Conservation (phyloP, 2,797 vertebrate genomes). For the Parotocinclus haroldoi region DNA sequence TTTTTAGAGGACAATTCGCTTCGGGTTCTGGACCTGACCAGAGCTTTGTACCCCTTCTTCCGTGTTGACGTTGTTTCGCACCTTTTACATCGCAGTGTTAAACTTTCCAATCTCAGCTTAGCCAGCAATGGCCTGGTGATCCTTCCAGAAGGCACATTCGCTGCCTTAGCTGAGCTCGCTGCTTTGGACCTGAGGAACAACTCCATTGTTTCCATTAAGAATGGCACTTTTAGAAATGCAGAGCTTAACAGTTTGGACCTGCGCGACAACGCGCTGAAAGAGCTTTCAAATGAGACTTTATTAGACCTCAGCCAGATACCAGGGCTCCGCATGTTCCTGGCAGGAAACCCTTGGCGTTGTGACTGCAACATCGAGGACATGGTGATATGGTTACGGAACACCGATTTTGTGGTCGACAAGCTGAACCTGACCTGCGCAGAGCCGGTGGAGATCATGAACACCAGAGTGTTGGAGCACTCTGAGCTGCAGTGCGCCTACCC, state of each 20-base stretch:
- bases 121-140: conserved; percentile 75
- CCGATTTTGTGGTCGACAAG: conserved; percentile 66
- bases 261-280: conserved; percentile 77
- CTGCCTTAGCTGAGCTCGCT: conserved; percentile 63
- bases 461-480: conserved; percentile 63
- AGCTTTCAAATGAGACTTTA: conserved; percentile 67
- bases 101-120: conserved; percentile 70
- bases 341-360: conserved; percentile 84
- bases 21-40: conserved; percentile 74
- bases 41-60: conserved; percentile 59
- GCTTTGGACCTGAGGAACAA: conserved; percentile 83
- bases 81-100: conserved; percentile 59
- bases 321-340: conserved; percentile 64
- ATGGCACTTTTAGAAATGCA: conserved; percentile 68
- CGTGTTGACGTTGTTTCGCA: conserved; percentile 25
- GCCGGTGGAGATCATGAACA: conserved; percentile 68
- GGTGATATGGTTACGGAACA: conserved; percentile 81
- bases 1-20: conserved; percentile 71
- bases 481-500: conserved; percentile 72
- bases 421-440: conserved; percentile 73
- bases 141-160: conserved; percentile 69
- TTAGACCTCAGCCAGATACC: conserved; percentile 67
- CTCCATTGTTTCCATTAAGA: conserved; percentile 76
- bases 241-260: conserved; percentile 78
- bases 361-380: conserved; percentile 79